A percentile compares a stretch with the other conserved stretches of the same genome.
Conservation (phyloP, 2,888 invertebrate genomes). For the Parasteatoda lunata region DNA sequence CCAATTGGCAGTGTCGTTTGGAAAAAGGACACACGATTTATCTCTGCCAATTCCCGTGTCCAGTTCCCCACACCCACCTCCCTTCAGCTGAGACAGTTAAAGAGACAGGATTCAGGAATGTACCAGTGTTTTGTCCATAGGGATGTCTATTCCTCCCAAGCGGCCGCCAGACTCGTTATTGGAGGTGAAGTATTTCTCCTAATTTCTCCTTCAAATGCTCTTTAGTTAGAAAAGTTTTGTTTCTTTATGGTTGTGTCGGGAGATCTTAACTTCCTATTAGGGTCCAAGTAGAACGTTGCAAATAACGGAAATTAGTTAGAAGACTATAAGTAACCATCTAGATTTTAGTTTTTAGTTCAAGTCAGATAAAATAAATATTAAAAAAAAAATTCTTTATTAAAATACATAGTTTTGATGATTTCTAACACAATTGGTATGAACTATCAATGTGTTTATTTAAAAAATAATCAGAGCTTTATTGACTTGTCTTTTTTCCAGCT, state of each 20-base stretch:
- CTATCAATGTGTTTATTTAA: too few species aligned
- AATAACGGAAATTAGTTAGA: too few species aligned
- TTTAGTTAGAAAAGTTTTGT: slow-evolving; percentile 19
- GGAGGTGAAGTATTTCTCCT: slow-evolving; percentile 62
- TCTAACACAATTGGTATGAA: too few species aligned
- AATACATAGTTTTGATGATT: too few species aligned
- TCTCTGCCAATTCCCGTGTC: slow-evolving; percentile 58
- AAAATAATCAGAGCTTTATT: too few species aligned
- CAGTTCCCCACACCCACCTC: slow-evolving; percentile 64
- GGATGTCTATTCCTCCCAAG: slow-evolving; percentile 65
- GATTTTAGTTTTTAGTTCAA: too few species aligned
- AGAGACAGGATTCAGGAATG: slow-evolving; percentile 66
- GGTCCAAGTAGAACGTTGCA: not conserved
- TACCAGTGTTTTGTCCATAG: slow-evolving; percentile 69
- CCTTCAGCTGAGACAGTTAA: slow-evolving; percentile 63
- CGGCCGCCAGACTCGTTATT: slow-evolving; percentile 67
- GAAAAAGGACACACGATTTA: slow-evolving; percentile 65
- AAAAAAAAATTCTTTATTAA: too few species aligned
- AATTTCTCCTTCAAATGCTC: slow-evolving; percentile 35
- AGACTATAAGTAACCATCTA: too few species aligned
- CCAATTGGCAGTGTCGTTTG: slow-evolving; percentile 64
- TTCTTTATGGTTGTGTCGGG: not conserved
- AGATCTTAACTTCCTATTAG: not conserved
- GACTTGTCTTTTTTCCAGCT: too few species aligned
- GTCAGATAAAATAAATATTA: too few species aligned